These are phyloP conservation scores for Corythoichthys intestinalis DNA, from an alignment of 2,113 vertebrate species.

Conservation along the genomic window DNA sequence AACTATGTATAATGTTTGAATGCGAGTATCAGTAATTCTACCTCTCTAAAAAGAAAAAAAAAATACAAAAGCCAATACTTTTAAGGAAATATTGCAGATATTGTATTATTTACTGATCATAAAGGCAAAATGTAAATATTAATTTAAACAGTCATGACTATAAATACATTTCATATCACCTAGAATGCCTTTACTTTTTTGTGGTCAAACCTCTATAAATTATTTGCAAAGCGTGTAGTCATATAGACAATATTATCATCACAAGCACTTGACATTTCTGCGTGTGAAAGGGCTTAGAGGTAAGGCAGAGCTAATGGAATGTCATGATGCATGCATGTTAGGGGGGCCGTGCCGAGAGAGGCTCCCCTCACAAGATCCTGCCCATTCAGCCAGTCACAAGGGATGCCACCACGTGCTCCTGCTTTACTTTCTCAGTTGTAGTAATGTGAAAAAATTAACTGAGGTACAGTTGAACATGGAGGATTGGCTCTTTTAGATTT, in stretches of 20 bases:
- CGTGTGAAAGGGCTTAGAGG: slow-evolving; percentile 32
- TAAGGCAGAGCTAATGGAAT: slow-evolving; percentile 47
- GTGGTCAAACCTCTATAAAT: background rate
- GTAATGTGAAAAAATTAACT: background rate
- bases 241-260: background rate
- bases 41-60: no score
- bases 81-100: no score
- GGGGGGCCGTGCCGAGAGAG: slow-evolving; percentile 29
- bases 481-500: background rate
- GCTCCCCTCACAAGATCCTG: slow-evolving; percentile 40
- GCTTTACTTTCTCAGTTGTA: slow-evolving; percentile 19
- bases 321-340: slow-evolving; percentile 53
- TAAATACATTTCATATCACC: no score
- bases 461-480: background rate
- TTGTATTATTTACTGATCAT: no score
- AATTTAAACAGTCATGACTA: background rate
- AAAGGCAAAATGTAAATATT: background rate
- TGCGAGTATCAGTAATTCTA: no score
- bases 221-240: background rate
- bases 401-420: slow-evolving; percentile 16
- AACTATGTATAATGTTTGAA: no score
- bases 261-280: slow-evolving; percentile 5
- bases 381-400: slow-evolving; percentile 34
- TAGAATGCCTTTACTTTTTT: no score
- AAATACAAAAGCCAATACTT: no score